Evolutionary conservation across 2,797 vertebrate genomes (phyloP), one percentile per base, ranked within the genome.

Genomic region (Phataginus tetradactyla): DNA sequence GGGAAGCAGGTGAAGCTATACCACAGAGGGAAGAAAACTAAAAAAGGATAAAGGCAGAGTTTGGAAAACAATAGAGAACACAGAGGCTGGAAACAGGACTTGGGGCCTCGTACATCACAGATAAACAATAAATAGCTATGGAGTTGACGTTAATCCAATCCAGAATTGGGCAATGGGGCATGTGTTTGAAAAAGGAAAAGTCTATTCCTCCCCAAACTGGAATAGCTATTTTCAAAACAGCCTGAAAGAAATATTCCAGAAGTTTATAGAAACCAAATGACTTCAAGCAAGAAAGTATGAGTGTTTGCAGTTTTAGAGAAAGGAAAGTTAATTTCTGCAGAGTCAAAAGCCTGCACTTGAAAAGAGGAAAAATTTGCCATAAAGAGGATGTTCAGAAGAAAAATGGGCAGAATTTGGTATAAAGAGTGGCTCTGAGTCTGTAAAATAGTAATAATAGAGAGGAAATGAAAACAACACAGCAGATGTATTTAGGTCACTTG

Each of bases 211-310:
- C 89, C 61, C 93, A 93, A 96, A 96, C 91, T 95, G 93, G 90
- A 96, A 94, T 57, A 95, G 94, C 91, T 91, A 97, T 97, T 96
- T 97, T 97, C 95, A 95, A 96, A 96, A 95, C 88, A 94, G 96
- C 88, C 96, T 96, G 94, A 93, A 96, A 96, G 95, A 80, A 97
- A 93, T 86, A 96, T 91, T 97, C 97, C 97, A 98, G 94, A 95
- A 97, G 96, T 97, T 97, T 96, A 98, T 97, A 97, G 94, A 98
- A 98, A 98, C 96, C 91, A 98, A 98, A 98, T 98, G 96, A 97
- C 96, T 97, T 90, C 85, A 83, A 93, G 97, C 89, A 96, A 97
- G 96, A 97, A 98, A 98, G 96, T 90, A 96, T 95, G 96, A 97
- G 94, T 96, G 97, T 95, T 94, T 96, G 96, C 97, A 97, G 97